Conservation (phyloP, 2,888 invertebrate species). For the Alentia gelatinosa region DNA sequence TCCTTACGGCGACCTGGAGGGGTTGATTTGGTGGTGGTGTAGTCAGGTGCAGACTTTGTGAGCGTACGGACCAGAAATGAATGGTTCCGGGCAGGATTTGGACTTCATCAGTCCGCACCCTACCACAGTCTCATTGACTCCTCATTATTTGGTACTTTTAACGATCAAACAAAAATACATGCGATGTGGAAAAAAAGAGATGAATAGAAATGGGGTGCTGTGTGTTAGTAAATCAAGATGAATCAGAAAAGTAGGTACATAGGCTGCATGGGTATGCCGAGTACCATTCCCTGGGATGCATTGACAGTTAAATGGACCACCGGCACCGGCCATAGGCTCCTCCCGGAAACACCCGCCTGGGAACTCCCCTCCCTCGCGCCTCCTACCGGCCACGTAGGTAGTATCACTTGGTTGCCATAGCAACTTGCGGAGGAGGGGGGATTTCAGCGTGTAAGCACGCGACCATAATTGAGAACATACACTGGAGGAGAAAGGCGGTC, state of each 20-base stretch:
- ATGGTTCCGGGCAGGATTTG: background rate
- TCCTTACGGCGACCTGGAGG: no score
- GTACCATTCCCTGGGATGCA: background rate
- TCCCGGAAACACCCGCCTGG: background rate
- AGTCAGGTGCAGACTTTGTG: background rate
- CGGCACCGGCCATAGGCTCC: background rate
- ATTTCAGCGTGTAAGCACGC: conserved; percentile 39
- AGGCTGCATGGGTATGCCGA: no score
- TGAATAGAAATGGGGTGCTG: no score
- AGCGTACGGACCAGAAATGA: background rate
- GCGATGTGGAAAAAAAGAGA: no score
- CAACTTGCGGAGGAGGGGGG: background rate
- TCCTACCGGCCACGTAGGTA: background rate
- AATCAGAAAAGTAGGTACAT: no score
- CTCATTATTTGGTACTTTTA: no score
- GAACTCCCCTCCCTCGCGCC: background rate
- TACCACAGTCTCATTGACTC: background rate
- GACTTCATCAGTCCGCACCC: background rate
- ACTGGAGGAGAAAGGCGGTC: conserved; percentile 11
- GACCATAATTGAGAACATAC: conserved; percentile 32
- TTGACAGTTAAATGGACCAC: background rate
- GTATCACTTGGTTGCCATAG: conserved; percentile 28
- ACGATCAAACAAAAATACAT: no score
- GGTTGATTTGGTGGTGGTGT: no score
- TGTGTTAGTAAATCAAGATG: no score